These are phyloP conservation scores for Rana temporaria DNA, from an alignment of 2,113 vertebrate genomes.

Conservation along the genomic window DNA sequence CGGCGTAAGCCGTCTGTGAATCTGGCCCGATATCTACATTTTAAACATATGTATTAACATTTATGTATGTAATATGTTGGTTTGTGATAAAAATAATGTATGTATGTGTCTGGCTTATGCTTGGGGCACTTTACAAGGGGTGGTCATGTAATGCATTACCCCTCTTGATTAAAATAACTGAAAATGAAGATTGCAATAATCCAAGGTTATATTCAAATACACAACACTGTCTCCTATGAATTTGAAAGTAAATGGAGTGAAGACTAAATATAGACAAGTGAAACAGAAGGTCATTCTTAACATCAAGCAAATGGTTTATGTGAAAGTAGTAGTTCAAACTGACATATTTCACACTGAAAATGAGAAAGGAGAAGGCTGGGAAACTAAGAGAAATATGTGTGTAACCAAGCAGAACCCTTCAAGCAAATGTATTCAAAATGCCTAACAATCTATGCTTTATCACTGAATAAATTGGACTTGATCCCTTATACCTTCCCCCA, in stretches of 20 bases:
- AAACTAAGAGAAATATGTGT: constrained; percentile 36
- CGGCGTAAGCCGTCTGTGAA: no score
- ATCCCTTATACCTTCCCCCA: constrained; percentile 1
- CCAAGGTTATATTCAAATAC: constrained; percentile 29
- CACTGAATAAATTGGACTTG: constrained; percentile 8
- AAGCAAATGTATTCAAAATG: constrained; percentile 34
- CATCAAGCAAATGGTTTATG: constrained; percentile 42
- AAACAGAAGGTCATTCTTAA: constrained; percentile 45
- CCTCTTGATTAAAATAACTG: constrained; percentile 12
- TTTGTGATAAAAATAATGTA: no score
- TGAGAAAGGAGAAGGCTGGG: constrained; percentile 3
- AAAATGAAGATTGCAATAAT: constrained; percentile 29
- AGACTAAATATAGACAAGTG: constrained; percentile 37
- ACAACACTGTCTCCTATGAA: constrained; percentile 31
- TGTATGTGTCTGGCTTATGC: no score
- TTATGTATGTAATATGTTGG: no score
- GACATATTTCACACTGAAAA: constrained; percentile 20
- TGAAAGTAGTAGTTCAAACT: constrained; percentile 24
- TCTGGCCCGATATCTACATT: no score
- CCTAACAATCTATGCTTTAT: not conserved
- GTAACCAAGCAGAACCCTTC: constrained; percentile 23
- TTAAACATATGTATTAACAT: no score
- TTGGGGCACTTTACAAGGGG: no score
- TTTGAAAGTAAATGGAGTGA: constrained; percentile 34
- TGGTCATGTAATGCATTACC: constrained; percentile 4